Conservation (phyloP, 2,888 invertebrate species). For the Malacosoma neustria region DNA sequence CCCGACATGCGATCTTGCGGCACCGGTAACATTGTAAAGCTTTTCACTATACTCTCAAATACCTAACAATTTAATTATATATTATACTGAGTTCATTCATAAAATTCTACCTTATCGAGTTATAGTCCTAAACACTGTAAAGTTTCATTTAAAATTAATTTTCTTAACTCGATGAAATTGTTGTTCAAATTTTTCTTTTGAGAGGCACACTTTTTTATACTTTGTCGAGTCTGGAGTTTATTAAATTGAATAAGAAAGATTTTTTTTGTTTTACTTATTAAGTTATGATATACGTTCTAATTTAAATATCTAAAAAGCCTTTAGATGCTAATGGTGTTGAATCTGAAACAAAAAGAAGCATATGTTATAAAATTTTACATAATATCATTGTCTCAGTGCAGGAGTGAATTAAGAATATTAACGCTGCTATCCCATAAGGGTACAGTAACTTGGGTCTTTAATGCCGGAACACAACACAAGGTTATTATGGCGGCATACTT, state of each 20-base stretch:
- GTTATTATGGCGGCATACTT: neutral
- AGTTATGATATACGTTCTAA: conserved; percentile 2
- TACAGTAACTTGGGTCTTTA: no score
- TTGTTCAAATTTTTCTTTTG: neutral
- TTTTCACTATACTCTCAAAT: neutral
- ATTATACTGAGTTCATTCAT: neutral
- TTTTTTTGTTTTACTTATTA: conserved; percentile 7
- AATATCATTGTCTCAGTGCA: neutral
- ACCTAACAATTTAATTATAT: neutral
- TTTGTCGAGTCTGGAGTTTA: neutral
- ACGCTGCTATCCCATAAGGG: no score
- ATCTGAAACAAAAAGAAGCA: conserved; percentile 26
- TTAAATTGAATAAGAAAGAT: no score
- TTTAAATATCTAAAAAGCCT: conserved; percentile 2
- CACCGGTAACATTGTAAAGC: conserved; percentile 58
- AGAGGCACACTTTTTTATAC: neutral
- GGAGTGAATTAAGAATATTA: conserved; percentile 1
- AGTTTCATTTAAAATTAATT: neutral
- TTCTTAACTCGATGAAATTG: neutral
- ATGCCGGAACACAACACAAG: neutral
- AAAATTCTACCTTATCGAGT: no score
- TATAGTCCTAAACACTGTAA: no score
- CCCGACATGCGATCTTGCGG: conserved; percentile 75
- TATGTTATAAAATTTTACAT: neutral
- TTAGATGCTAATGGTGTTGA: conserved; percentile 5